A percentile compares a stretch with the other conserved stretches of the same genome.
Conservation (phyloP, 37 sponge, comb jelly and placozoan genomes). For the Mnemiopsis leidyi region DNA sequence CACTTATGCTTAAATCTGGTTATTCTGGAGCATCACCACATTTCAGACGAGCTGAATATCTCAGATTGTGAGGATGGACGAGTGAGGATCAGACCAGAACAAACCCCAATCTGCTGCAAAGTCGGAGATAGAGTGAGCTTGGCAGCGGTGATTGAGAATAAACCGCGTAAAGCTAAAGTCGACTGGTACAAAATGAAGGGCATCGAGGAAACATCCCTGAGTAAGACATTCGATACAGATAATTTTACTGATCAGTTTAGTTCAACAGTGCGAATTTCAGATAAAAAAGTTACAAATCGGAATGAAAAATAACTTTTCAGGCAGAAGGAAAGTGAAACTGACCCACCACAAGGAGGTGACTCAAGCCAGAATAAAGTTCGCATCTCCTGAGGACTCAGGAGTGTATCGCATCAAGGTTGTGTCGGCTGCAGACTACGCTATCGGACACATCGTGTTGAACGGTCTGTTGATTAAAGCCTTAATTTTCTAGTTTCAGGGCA, state of each 20-base stretch:
- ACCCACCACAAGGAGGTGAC: not conserved
- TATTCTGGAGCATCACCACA: too few species aligned
- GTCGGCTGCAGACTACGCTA: not conserved
- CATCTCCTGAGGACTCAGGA: not conserved
- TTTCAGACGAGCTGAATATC: not conserved
- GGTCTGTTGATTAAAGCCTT: too few species aligned
- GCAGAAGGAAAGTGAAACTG: not conserved
- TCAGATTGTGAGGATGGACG: not conserved
- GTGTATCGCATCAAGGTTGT: not conserved
- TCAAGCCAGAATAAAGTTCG: not conserved
- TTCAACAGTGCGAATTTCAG: too few species aligned
- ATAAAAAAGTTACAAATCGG: too few species aligned
- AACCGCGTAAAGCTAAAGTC: not conserved
- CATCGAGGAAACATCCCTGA: not conserved
- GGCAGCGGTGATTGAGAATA: not conserved
- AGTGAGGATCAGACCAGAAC: not conserved
- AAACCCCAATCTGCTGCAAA: not conserved
- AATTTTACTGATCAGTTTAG: too few species aligned
- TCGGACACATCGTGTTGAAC: not conserved
- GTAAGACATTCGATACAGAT: not conserved
- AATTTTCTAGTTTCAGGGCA: too few species aligned
- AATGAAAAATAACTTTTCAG: too few species aligned
- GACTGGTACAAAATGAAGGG: not conserved
- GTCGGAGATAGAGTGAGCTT: not conserved
- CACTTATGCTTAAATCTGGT: not conserved